phyloP scores from a whole-genome alignment of 1,140 invertebrate species.

The Lepidurus arcticus region DNA sequence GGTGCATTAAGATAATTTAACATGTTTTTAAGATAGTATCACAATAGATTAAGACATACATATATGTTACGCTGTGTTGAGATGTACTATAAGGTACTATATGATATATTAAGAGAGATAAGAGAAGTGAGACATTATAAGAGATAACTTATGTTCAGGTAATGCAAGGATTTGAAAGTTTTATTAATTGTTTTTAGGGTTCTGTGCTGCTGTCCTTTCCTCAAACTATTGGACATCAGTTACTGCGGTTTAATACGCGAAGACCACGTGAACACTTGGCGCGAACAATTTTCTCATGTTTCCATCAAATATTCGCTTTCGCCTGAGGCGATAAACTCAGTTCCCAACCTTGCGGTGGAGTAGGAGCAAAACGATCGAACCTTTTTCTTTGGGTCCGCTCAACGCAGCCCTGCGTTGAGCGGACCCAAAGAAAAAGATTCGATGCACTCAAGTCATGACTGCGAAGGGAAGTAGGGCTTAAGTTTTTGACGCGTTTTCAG shows the following conservation, averaged over 20 bases:
- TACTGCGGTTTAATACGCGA: conserved; percentile 21
- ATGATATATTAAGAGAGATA: no score
- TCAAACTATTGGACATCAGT: conserved; percentile 26
- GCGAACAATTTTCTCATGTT: background rate
- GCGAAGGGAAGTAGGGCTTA: no score
- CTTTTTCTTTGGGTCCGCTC: background rate
- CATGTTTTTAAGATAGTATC: background rate
- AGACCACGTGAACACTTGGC: conserved; percentile 15
- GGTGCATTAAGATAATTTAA: no score
- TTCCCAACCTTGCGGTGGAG: no score
- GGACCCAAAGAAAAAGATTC: background rate
- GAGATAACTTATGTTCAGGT: no score
- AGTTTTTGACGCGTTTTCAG: no score
- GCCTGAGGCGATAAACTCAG: background rate
- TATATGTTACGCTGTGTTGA: background rate
- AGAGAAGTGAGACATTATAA: no score
- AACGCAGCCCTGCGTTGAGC: no score
- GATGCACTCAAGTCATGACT: background rate
- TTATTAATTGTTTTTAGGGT: background rate
- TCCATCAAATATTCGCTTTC: conserved; percentile 22
- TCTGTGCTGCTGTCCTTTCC: background rate
- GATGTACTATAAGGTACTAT: no score
- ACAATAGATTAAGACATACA: background rate
- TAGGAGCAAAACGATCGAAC: background rate
- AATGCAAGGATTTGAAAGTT: background rate